Base-by-base conservation (phyloP, 2,888 invertebrate genomes). In the Octonoba sinensis region DNA sequence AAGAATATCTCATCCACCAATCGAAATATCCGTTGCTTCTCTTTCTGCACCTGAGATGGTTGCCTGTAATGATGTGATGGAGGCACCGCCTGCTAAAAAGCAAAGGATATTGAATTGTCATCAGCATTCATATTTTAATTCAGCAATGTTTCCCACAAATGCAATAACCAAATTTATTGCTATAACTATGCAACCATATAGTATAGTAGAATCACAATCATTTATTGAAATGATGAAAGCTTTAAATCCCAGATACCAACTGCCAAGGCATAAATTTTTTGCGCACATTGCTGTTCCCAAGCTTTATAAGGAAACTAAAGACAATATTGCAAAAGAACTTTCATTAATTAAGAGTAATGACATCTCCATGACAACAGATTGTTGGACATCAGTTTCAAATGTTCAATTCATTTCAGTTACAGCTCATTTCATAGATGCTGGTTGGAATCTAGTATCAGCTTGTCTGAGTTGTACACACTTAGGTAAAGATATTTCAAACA, bases 191-290 rank as follows among this genome's bases (percentile, higher is more conserved):
- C 60, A 60, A 16, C 60, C 60, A 20, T 60, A 13, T 20, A 60
- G 16, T 60, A 24, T 60, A 4, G 60, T 60, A 16, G 60, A 60
- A 60, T 27, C 22, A 27, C 4, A 60, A 20, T 16, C 60, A 60
- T 60, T 60, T 60, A 20, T 60, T 60, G 22, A 60, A 11, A 60
- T 60, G 60, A 11, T 60, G 3, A 60, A 60, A 20, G 16, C 24
- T 4, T 20, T 60, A 20, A 60, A 60, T 20, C 60, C 60, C 22
- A 20, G 4, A 20, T 60, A 60, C 22, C 16, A 60, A 60, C 20
- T 60, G 16, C 60, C 22, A 22, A 20, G 22, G 8, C 60, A 20
- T 11, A 60, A 60, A 20, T 60, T 24, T 60, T 60, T 60, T 20
- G 18, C 60, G 3, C 6, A 27, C 4, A 27, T 15, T 20, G 60